These are phyloP conservation scores for Ectemnius lituratus DNA, from an alignment of 2,888 invertebrate species.

Conservation along the genomic window DNA sequence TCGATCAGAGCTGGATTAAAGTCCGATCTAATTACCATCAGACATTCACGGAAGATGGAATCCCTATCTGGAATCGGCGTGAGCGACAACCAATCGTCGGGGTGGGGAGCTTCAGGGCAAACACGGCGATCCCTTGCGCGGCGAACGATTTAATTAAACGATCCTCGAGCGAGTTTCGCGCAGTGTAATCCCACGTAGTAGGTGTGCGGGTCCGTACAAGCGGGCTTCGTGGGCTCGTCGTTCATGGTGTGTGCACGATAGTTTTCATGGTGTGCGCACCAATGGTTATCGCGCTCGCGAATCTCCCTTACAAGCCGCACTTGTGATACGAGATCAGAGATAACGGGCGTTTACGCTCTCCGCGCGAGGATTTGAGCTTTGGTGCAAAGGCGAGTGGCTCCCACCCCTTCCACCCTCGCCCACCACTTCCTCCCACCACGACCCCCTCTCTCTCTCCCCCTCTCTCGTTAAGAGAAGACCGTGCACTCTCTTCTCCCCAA, in stretches of 20 bases:
- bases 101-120: no score
- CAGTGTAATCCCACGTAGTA: neutral
- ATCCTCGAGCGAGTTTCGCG: neutral
- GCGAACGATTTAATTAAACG: slow-evolving; percentile 26
- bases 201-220: no score
- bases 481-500: neutral
- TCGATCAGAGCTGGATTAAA: no score
- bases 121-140: neutral
- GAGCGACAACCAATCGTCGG: no score
- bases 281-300: slow-evolving; percentile 37
- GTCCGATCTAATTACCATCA: no score
- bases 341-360: slow-evolving; percentile 58
- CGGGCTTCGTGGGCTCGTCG: no score
- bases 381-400: slow-evolving; percentile 51
- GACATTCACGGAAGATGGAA: no score
- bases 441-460: no score
- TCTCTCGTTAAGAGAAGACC: no score
- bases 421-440: neutral
- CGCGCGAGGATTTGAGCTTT: slow-evolving; percentile 55
- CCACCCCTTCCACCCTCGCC: slow-evolving; percentile 43
- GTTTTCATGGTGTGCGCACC: slow-evolving; percentile 30
- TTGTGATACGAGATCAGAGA: slow-evolving; percentile 58
- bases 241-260: slow-evolving; percentile 30
- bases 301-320: slow-evolving; percentile 35
- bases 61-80: no score